phyloP scores from a whole-genome alignment of 2,113 vertebrate genomes.

The Columbina picui region DNA sequence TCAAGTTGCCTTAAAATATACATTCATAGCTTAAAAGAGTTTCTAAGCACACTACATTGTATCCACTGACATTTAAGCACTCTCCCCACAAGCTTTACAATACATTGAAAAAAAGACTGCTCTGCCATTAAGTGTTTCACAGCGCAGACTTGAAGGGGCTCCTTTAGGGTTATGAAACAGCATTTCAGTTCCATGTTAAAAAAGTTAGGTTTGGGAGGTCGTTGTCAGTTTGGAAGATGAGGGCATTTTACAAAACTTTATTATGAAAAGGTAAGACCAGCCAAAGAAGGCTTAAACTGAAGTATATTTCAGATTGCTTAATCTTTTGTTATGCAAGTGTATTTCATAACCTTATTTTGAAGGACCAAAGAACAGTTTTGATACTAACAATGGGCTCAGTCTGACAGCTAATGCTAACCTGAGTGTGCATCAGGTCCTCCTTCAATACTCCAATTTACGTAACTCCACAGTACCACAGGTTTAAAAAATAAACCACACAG shows the following conservation, averaged over 20 bases:
- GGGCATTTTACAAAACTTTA: neutral
- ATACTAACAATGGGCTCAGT: slow-evolving; percentile 37
- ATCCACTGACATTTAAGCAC: neutral
- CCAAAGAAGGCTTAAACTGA: neutral
- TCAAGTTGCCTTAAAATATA: neutral
- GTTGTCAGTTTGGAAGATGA: neutral
- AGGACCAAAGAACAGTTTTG: slow-evolving; percentile 54
- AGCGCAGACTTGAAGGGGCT: slow-evolving; percentile 29
- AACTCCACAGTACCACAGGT: neutral
- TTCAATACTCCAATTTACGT: neutral
- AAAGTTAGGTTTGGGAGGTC: neutral
- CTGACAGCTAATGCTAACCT: slow-evolving; percentile 55
- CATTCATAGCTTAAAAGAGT: neutral
- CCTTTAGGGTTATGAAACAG: slow-evolving; percentile 54
- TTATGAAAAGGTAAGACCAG: slow-evolving; percentile 4
- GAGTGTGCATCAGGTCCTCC: slow-evolving; percentile 17
- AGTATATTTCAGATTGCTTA: slow-evolving; percentile 58
- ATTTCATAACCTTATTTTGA: slow-evolving; percentile 68
- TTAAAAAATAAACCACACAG: neutral
- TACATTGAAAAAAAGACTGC: slow-evolving; percentile 13
- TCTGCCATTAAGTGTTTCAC: slow-evolving; percentile 37
- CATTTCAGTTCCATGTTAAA: neutral
- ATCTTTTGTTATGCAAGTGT: slow-evolving; percentile 67
- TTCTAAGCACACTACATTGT: neutral
- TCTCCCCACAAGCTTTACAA: slow-evolving; percentile 22